phyloP scores from a whole-genome alignment of 2,797 vertebrate species.

The Mionectes olivaceus region DNA sequence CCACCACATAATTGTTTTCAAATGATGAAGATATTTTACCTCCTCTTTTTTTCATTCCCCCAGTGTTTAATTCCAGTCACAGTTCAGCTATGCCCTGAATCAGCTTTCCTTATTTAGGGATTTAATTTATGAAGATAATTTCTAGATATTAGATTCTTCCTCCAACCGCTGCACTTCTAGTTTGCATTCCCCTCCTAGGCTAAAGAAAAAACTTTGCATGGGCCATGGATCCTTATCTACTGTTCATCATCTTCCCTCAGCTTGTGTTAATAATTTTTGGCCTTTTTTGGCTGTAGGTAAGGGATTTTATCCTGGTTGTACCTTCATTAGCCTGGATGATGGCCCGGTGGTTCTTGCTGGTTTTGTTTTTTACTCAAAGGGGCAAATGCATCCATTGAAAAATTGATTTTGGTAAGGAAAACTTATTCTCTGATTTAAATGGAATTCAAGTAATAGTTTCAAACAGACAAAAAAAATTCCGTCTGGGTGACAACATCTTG shows the following conservation, averaged over 20 bases:
- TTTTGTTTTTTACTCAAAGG: background rate
- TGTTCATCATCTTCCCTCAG: background rate
- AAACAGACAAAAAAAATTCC: background rate
- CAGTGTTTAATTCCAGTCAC: slow-evolving; percentile 4
- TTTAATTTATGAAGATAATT: slow-evolving; percentile 24
- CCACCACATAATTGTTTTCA: background rate
- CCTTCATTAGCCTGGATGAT: background rate
- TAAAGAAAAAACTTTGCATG: background rate
- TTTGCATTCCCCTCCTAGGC: background rate
- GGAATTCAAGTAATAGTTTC: background rate
- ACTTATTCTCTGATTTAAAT: background rate
- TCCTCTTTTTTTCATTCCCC: background rate
- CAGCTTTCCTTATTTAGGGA: background rate
- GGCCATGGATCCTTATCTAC: background rate
- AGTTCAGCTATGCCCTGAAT: background rate
- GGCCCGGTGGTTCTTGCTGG: background rate
- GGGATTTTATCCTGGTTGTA: background rate
- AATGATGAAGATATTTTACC: background rate
- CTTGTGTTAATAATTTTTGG: background rate
- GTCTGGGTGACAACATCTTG: background rate
- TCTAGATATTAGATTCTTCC: background rate
- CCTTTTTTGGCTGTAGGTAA: background rate
- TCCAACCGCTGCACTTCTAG: background rate
- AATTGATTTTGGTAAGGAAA: background rate
- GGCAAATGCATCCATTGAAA: background rate